Evolutionary conservation across 1,140 invertebrate genomes (phyloP), one percentile per base, ranked within the genome.

Genomic region (Ostrea denselamellosa): DNA sequence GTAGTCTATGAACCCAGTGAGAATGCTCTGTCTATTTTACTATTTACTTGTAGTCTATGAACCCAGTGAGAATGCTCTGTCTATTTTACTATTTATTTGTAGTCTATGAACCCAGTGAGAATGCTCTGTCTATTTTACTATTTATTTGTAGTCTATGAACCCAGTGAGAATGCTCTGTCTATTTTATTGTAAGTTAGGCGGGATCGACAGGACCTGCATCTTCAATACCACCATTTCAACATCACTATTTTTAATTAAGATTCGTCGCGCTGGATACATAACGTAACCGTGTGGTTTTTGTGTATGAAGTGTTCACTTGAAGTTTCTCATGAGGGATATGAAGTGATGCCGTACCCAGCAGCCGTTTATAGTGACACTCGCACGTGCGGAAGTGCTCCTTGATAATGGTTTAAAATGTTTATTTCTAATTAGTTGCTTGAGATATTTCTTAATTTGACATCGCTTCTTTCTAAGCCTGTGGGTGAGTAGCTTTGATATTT

Each of bases 401-500:
- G 10, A 12, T 25, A 34, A 77, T 77, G 25, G 22, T 77, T 77
- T 77, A 28, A 14, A 77, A 28, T 68, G 9, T n/a, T 68, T 68
- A n/a, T 25, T 25, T 68, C n/a, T n/a, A 10, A 68, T 68, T 5
- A 28, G 22, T 25, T 10, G 68, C 4, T 25, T 4, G 22, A 34
- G 25, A 34, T 28, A 17, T 22, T 28, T 22, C 25, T 0, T 68
- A 68, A 28, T 77, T 62, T 77, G 68, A 77, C 68, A 77, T 77
- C 25, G 25, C 22, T 77, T 34, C 28, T 77, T 28, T 25, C 12
- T 77, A 28, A 77, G 25, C 14, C 68, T 28, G 8, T 34, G 28
- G 68, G 68, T 77, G 10, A 77, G 68, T 77, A 77, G 68, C 28
- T 14, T 77, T 62, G 19, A 17, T 19, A 62, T 62, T 62, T 62